Percentiles rank a stretch among this genome's conserved stretches.
Evolutionary conservation across 1,140 invertebrate species (phyloP).

Genomic region (Stegodyphus mimosarum): DNA sequence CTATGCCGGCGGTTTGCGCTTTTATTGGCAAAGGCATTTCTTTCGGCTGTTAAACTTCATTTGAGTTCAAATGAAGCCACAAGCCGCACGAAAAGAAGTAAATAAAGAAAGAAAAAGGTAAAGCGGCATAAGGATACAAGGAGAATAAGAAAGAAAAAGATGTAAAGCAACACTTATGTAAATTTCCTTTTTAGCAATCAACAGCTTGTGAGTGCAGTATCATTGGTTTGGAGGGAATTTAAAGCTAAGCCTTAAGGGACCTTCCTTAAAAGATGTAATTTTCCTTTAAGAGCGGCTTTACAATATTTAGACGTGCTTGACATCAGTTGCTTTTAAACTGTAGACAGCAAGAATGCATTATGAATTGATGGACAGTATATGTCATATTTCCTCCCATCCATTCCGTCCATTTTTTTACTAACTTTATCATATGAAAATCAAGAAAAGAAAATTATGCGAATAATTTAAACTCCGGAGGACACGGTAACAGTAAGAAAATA

Average conservation of each 20-base stretch:
- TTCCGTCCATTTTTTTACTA: too few relatives aligned
- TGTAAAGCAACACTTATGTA: slow-evolving; percentile 53
- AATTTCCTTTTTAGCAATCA: slow-evolving; percentile 56
- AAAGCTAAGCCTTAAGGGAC: background rate
- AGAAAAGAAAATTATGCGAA: too few relatives aligned
- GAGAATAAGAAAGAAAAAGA: slow-evolving; percentile 17
- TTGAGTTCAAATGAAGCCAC: slow-evolving; percentile 55
- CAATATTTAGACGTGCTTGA: background rate
- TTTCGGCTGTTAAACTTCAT: slow-evolving; percentile 59
- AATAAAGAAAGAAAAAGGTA: slow-evolving; percentile 29
- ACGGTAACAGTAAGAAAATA: too few relatives aligned
- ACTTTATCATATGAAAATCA: too few relatives aligned
- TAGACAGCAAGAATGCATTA: too few relatives aligned
- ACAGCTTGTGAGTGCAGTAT: slow-evolving; percentile 37
- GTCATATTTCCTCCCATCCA: too few relatives aligned
- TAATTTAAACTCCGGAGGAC: too few relatives aligned
- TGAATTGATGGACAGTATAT: too few relatives aligned
- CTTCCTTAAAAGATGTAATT: background rate
- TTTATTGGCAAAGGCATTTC: slow-evolving; percentile 57
- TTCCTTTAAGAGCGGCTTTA: background rate
- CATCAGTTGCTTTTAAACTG: too few relatives aligned
- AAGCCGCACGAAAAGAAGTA: slow-evolving; percentile 33
- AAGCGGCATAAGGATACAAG: background rate
- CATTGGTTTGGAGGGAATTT: slow-evolving; percentile 32
- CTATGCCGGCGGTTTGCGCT: slow-evolving; percentile 37